Evolutionary conservation across 2,797 vertebrate genomes (phyloP), one percentile per base, ranked within the genome.

Genomic region (Pyrocephalus nanus): DNA sequence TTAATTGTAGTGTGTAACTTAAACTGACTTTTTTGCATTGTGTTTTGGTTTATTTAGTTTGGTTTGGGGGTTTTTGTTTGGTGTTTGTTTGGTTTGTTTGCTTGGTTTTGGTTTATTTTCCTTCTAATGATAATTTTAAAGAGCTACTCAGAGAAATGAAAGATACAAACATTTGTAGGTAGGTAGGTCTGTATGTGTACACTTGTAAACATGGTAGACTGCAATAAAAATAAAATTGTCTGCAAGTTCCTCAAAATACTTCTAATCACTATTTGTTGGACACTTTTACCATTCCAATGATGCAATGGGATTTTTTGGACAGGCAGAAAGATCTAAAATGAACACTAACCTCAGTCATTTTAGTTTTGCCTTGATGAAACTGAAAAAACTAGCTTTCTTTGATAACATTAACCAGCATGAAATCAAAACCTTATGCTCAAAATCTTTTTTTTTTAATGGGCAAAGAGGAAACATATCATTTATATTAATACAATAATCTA

Each of bases 371-470:
- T 54, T 58, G 15, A 25, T 71, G 21, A 75, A 75, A 29, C 30
- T 22, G 27, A 43, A 38, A 62, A 62, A 66, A 42, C 2, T 25
- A 82, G 8, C 2, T 79, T 66, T 48, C 2, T 53, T 76, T 45
- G 32, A 25, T 19, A 45, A 4, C 0, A 0, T 10, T 54, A 64
- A 38, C 19, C 36, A 55, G 4, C 11, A 76, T 36, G 57, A 61
- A 45, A 72, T 4, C 18, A 55, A 66, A 61, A 40, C 1, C 3
- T 70, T 60, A 32, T 23, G 7, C 12, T 48, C 17, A 54, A 73
- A 64, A 69, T 23, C 3, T 40, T 58, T 73, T 42, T 40, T 40
- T 42, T 50, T 53, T 30, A 26, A 50, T 42, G 21, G 36, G 7
- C 18, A 34, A 57, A 57, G 21, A 50, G 13, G 43, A 65, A 65